Evolutionary conservation across 2,113 vertebrate species (phyloP), one percentile per base, ranked within the genome.

Genomic region (Halichoeres trimaculatus): DNA sequence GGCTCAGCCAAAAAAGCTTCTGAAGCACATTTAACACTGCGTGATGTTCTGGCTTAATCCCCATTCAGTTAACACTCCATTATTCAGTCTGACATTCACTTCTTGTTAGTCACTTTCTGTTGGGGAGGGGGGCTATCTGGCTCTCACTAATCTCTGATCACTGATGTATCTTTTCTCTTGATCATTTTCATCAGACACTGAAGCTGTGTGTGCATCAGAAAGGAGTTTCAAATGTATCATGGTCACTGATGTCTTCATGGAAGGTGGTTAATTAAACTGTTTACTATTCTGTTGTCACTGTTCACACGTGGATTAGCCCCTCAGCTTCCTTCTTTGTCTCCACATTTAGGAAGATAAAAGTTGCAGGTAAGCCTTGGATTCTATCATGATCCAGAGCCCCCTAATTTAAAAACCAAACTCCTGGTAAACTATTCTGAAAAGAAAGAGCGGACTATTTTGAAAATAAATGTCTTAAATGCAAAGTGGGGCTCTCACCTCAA

Each of bases 41-140:
- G 16, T 43, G 23, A 50, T 68, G 65, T 50, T 77, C 30, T 65
- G 60, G 45, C 19, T 55, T 19, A 70, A 45, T 22, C 41, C 57
- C 47, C 65, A 43, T 45, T 34, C 65, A 59, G 45, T 71, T 22
- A 56, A 56, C 43, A 38, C 17, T 34, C 9, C 12, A 30, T 58
- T 47, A 48, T 48, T 51, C n/a, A 35, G 20, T 54, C 35, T 34
- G 41, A 41, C 48, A 55, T 50, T 41, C 6, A 0, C 8, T 22
- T 66, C 26, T 19, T 67, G 20, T 55, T 38, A 23, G 40, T 63
- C 17, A 57, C 57, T 63, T 57, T 69, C 5, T 69, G 36, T 8
- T 5, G 16, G 19, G 24, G 45, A 1, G 17, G 11, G 30, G 19
- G 35, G 1, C 11, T 34, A 30, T 54, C 41, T 65, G 22, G 19